Evolutionary conservation across 2,888 invertebrate genomes (phyloP), one percentile per base, ranked within the genome.

Genomic region (Leistus spinibarbis): DNA sequence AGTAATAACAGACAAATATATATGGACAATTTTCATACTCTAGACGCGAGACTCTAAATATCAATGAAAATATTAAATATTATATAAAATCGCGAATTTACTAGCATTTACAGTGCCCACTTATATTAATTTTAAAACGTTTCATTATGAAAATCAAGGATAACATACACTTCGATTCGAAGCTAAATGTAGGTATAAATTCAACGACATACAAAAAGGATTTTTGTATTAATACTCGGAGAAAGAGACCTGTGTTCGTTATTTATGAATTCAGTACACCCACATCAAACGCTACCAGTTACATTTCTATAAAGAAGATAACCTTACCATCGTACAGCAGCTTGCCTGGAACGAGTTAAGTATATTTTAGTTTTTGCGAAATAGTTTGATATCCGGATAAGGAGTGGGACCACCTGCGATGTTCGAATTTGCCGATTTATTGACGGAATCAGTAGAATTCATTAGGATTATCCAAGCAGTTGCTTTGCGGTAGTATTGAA

Each of bases 401-500:
- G 71, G 71, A 71, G 23, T 23, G 54, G 62, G 71, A 71, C 71
- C 71, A 71, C 71, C 71, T 60, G 71, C 64, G 54, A 53, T 64
- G 63, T 54, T 71, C 71, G 71, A 71, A 71, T 54, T 71, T 71
- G 64, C 71, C 54, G 71, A 71, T 71, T 71, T 71, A 71, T 71
- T 64, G 71, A 23, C 56, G 64, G 40, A 64, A 54, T 71, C 71
- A 64, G 71, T 23, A 54, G 64, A 71, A 71, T 71, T 71, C 53
- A 71, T 71, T 71, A 64, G 54, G 40, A 22, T 71, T 71, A 22
- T 56, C 24, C 63, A 60, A 64, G 64, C 71, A 64, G 56, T 54
- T 64, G 71, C 71, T 64, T 54, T 54, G 17, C 54, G 71, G n/a
- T 23, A 60, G 7, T 60, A 60, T 60, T 71, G 71, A 54, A 71